Evolutionary conservation across 1,140 invertebrate species (phyloP), one percentile per base, ranked within the genome.

Genomic region (Bradynema listronoti): DNA sequence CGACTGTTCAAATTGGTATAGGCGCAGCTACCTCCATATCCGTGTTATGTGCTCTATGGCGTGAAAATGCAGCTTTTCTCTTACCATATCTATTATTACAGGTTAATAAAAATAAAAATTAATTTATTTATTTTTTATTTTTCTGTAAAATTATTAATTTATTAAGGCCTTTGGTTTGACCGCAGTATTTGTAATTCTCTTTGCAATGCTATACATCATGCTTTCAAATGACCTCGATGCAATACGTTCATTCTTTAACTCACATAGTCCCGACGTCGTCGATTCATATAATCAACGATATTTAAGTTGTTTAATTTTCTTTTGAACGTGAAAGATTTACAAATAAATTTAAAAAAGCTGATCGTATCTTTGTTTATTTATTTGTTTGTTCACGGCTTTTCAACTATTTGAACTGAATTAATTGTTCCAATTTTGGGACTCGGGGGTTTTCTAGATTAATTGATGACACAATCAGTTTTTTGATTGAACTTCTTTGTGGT

Each of bases 11-110:
- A 50, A 49, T 69, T 1, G 36, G 67, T 1, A 57, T 69, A 43
- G 66, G 66, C 0, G 2, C 62, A n/a, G 24, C 55, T 16, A 57
- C 66, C 9, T 56, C 65, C 6, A n/a, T 19, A n/a, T 53, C 69
- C 19, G 56, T 69, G n/a, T 39, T 68, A n/a, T 63, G 58, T 30
- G 68, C 66, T 22, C 43, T 69, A 14, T 67, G 63, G 29, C 43
- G 43, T 27, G 66, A 69, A 39, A 65, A 56, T 36, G 53, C 69
- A 46, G 64, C 51, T 3, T 67, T 66, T 42, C 49, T 69, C 0
- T n/a, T 69, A 14, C 66, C 66, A 1, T 69, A 69, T 53, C 45
- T 69, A 2, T 43, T 69, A 19, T 42, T 69, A 9, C 66, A 70
- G 50, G 39, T 54, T 9, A 36, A 34, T 14, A n/a, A n/a, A 27